Conservation (phyloP, 2,888 invertebrate genomes). For the Onchidella celtica region DNA sequence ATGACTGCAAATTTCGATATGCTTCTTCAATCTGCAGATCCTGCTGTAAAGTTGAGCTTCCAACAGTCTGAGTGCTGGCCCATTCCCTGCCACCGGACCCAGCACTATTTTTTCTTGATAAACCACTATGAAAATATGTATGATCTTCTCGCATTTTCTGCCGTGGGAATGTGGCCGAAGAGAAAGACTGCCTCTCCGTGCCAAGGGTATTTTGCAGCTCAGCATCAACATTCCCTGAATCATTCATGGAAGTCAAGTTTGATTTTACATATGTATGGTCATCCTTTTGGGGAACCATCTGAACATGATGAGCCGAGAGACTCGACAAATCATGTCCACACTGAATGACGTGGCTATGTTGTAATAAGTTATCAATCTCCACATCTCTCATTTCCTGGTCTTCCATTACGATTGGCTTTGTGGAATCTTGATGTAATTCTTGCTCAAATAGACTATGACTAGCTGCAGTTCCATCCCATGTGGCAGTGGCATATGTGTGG, state of each 20-base stretch:
- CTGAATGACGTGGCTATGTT: not conserved
- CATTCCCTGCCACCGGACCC: conserved; percentile 29
- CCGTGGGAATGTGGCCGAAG: conserved; percentile 46
- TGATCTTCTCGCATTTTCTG: conserved; percentile 48
- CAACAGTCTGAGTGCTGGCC: conserved; percentile 43
- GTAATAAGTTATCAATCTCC: not conserved
- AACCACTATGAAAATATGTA: conserved; percentile 48
- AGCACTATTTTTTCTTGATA: conserved; percentile 16
- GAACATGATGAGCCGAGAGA: not conserved
- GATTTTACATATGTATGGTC: conserved; percentile 50
- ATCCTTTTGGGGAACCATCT: conserved; percentile 29
- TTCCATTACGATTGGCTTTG: conserved; percentile 26
- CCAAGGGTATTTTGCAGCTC: not conserved
- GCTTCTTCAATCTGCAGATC: conserved; percentile 20
- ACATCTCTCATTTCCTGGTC: conserved; percentile 43
- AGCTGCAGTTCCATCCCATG: conserved; percentile 51
- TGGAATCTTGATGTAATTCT: conserved; percentile 27
- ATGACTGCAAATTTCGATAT: conserved; percentile 22
- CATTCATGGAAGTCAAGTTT: not conserved
- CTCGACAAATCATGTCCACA: not conserved
- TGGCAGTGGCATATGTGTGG: conserved; percentile 50
- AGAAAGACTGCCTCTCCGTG: conserved; percentile 7
- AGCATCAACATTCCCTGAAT: not conserved
- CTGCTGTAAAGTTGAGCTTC: not conserved
- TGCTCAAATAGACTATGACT: conserved; percentile 48